phyloP scores from a whole-genome alignment of 2,888 invertebrate genomes.

The Xanthia icteritia region DNA sequence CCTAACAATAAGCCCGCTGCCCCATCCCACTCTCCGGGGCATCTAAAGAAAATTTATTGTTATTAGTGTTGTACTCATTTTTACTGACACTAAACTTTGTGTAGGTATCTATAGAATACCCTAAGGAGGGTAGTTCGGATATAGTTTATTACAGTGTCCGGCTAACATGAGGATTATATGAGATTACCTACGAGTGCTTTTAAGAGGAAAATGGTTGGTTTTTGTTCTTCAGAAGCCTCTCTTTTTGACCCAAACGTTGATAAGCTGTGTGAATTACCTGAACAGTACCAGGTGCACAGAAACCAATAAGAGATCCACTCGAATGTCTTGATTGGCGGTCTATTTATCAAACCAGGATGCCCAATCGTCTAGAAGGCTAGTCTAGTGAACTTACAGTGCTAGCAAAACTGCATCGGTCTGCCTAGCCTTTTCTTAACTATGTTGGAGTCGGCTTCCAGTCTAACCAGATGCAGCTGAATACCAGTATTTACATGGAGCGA shows the following conservation, averaged over 20 bases:
- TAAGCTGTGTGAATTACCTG: neutral
- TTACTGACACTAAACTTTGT: constrained; percentile 66
- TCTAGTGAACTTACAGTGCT: neutral
- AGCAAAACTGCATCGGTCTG: neutral
- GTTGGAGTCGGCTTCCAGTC: no score
- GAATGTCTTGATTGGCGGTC: neutral
- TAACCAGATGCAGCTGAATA: no score
- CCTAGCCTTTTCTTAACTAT: no score
- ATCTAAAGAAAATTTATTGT: constrained; percentile 68
- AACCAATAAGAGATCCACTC: neutral
- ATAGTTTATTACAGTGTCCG: constrained; percentile 47
- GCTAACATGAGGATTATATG: constrained; percentile 10
- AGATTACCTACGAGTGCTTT: constrained; percentile 2
- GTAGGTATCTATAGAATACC: constrained; percentile 45
- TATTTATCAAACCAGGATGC: neutral
- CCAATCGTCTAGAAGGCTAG: neutral
- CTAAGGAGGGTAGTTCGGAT: constrained; percentile 45
- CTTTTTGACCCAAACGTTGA: neutral
- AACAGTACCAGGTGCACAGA: neutral
- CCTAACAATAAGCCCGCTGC: constrained; percentile 34
- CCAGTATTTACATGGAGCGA: no score
- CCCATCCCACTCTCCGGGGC: constrained; percentile 53
- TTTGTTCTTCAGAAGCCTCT: neutral
- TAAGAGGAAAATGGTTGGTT: neutral
- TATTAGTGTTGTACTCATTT: constrained; percentile 68